These are phyloP conservation scores for Glaucopsyche alexis DNA, from an alignment of 2,888 invertebrate species.

Conservation along the genomic window DNA sequence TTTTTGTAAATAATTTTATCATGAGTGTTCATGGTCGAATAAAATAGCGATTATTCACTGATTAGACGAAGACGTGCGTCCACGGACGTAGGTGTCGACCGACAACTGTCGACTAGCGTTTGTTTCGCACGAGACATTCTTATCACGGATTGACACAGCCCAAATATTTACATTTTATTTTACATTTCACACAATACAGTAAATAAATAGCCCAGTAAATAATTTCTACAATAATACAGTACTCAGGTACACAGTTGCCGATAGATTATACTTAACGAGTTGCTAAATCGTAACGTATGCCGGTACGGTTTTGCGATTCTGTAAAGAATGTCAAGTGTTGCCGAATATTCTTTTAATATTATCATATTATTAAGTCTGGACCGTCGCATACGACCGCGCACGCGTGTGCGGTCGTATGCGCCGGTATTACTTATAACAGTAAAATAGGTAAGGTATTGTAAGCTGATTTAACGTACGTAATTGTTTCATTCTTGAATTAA, in stretches of 20 bases:
- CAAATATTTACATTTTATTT: conserved; percentile 58
- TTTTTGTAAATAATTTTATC: conserved; percentile 59
- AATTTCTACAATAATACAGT: conserved; percentile 57
- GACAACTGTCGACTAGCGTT: conserved; percentile 32
- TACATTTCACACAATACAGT: conserved; percentile 56
- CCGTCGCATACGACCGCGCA: conserved; percentile 47
- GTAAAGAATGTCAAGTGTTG: conserved; percentile 78
- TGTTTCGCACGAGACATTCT: conserved; percentile 68
- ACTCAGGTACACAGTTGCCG: conserved; percentile 64
- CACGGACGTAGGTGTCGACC: background rate
- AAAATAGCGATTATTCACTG: conserved; percentile 77
- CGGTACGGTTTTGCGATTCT: conserved; percentile 50
- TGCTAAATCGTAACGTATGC: conserved; percentile 47
- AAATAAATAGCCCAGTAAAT: conserved; percentile 75
- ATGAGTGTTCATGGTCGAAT: conserved; percentile 50
- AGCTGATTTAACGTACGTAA: conserved; percentile 77
- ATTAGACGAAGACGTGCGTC: conserved; percentile 40
- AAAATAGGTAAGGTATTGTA: conserved; percentile 75
- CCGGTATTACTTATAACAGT: conserved; percentile 68
- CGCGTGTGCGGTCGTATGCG: conserved; percentile 49
- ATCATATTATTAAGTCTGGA: conserved; percentile 70
- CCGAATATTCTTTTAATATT: conserved; percentile 78
- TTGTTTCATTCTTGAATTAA: conserved; percentile 76
- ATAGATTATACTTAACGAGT: conserved; percentile 62
- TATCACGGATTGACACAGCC: conserved; percentile 65